Conservation (phyloP, 2,888 invertebrate genomes). For the Philaethria dido region DNA sequence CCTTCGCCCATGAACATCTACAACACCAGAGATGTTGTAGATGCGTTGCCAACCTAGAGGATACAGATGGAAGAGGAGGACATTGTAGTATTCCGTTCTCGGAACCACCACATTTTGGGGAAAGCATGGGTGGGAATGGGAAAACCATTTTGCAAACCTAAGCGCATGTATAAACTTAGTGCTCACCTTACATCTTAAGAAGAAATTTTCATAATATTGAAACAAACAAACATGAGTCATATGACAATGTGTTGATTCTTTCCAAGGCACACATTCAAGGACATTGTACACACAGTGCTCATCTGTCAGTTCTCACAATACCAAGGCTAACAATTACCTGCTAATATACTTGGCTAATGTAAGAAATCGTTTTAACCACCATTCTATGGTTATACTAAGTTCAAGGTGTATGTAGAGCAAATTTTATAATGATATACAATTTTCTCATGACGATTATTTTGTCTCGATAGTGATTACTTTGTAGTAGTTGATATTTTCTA, state of each 20-base stretch:
- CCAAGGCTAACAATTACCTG: slow-evolving; percentile 21
- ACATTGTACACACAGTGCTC: slow-evolving; percentile 19
- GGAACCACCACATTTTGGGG: too few relatives aligned
- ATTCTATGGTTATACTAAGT: not conserved
- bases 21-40: too few relatives aligned
- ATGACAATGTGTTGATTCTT: slow-evolving; percentile 33
- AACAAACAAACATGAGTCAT: slow-evolving; percentile 26
- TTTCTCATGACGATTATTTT: not conserved
- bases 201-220: slow-evolving; percentile 22
- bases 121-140: too few relatives aligned
- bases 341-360: slow-evolving; percentile 15
- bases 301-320: slow-evolving; percentile 36
- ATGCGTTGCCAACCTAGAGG: too few relatives aligned
- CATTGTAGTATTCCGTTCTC: too few relatives aligned
- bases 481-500: too few relatives aligned
- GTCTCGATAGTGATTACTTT: too few relatives aligned
- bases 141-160: not conserved
- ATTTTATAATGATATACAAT: not conserved
- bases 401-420: not conserved
- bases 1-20: too few relatives aligned
- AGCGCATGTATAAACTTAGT: slow-evolving; percentile 13
- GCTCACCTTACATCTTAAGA: slow-evolving; percentile 12
- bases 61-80: too few relatives aligned
- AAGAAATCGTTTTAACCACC: slow-evolving; percentile 16
- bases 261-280: slow-evolving; percentile 32